These are phyloP conservation scores for Agriopis aurantiaria DNA, from an alignment of 2,888 invertebrate species.

Conservation along the genomic window DNA sequence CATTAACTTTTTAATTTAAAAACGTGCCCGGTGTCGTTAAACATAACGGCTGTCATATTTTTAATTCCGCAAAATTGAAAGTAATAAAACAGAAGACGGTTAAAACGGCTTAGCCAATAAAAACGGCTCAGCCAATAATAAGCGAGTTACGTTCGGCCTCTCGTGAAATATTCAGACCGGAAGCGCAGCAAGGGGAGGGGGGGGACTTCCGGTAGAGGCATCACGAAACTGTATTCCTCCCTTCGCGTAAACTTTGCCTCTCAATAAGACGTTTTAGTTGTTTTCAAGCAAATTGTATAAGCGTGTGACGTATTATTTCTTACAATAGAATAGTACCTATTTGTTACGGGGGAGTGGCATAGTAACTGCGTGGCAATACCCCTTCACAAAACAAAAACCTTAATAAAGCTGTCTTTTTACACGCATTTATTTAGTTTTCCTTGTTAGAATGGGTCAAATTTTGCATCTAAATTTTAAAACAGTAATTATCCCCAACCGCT, in stretches of 20 bases:
- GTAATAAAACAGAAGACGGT: conserved; percentile 31
- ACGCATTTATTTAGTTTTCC: too few relatives aligned
- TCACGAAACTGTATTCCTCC: conserved; percentile 29
- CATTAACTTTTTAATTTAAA: conserved; percentile 11
- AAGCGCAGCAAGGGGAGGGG: conserved; percentile 35
- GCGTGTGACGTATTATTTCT: too few relatives aligned
- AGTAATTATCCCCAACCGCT: too few relatives aligned
- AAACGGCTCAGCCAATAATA: conserved; percentile 29
- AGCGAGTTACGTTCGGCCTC: conserved; percentile 29
- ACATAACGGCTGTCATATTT: conserved; percentile 27
- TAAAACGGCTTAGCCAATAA: conserved; percentile 26
- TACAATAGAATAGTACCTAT: too few relatives aligned
- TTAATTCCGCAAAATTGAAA: conserved; percentile 31
- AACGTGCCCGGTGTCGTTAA: conserved; percentile 7
- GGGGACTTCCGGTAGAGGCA: conserved; percentile 37
- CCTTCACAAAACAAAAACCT: too few relatives aligned
- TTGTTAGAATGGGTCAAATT: too few relatives aligned
- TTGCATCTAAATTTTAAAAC: too few relatives aligned
- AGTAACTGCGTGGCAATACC: too few relatives aligned
- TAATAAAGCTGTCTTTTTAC: too few relatives aligned
- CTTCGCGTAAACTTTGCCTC: conserved; percentile 8
- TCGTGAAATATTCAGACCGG: conserved; percentile 51
- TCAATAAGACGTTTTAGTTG: background rate
- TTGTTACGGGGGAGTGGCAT: too few relatives aligned
- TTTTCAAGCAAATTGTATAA: background rate